Base-by-base conservation (phyloP, 1,140 invertebrate genomes). In the Hycleus phaleratus region DNA sequence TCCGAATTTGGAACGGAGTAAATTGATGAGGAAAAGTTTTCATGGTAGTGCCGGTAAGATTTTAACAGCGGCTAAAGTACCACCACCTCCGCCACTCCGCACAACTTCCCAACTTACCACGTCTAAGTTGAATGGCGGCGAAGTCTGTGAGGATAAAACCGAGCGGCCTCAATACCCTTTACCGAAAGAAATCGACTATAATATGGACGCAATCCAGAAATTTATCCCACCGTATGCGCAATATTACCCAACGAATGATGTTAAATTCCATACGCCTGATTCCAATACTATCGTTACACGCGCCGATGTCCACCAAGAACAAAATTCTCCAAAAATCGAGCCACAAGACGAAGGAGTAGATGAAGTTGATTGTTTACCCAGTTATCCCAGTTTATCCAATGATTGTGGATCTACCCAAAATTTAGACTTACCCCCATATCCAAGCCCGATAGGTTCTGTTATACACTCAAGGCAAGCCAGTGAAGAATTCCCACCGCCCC, bases 401-500 rank as follows among this genome's bases (percentile, higher is more conserved):
- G 32, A 32, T 32, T 32, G 7, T 32, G 32, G 32, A 5, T 32
- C 32, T 5, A 32, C 4, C 1, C 73, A 70, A 59, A 70, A 74
- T 64, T 70, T 78, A 57, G 85, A 88, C 39, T 77, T 91, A 38
- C 87, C 88, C 1, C 90, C 90, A 0, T 92, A 91, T 72, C 90
- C 90, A 0, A 85, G 84, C 63, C 82, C 87, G 2, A 79, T 84
- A 50, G 80, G 81, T 62, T 90, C 87, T 2, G 83, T 81, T 0
- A 81, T 84, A 40, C 90, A 93, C 70, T 92, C 89, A 1, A 78
- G 89, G 54, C 90, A 93, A 73, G 81, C 86, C 0, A 92, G 90
- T 74, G 89, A 92, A 74, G 90, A 93, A 63, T 93, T 93, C 65
- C 90, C 90, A 38, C 90, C 90, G 12, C 90, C 90, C 32, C 90